Evolutionary conservation across 2,113 vertebrate genomes (phyloP), one percentile per base, ranked within the genome.

Genomic region (Chaetura pelagica): DNA sequence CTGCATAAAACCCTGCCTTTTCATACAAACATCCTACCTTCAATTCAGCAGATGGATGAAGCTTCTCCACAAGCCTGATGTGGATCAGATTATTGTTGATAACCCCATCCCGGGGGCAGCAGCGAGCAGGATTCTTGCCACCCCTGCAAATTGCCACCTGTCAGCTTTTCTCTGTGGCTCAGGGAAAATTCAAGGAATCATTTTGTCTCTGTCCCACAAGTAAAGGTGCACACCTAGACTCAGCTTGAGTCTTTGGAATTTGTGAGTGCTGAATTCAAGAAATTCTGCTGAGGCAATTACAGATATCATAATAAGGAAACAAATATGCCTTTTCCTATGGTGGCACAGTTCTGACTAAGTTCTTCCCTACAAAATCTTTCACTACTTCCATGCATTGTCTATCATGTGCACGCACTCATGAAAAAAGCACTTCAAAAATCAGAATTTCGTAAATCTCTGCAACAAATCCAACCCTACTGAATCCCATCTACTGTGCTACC

Each of bases 121-220:
- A 89, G 48, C 74, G 35, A 75, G 13, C 7, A 82, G 57, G 61
- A 19, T 87, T 87, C 73, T 92, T 78, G 35, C 32, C 54, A 64
- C 22, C 40, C 15, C 27, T 87, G 61, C 35, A 75, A 75, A 95
- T 51, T 62, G 46, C 35, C 6, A 30, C 40, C 40, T 72, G 10
- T 61, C 0, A 0, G 35, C 29, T 68, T 26, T 66, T 42, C 52
- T 76, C 46, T 1, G 0, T 62, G 35, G 15, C 51, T 51, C 46
- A 75, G 32, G 21, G 29, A 88, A 61, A 67, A 84, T 30, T 24
- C 18, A 23, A 34, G 26, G 40, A 76, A 85, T 38, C 14, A 29
- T 82, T 84, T 84, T 85, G 24, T 42, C 42, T 79, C 87, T 21
- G 21, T 29, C 40, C 34, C 30, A 66, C 29, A 49, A 46, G 19